A percentile compares a stretch with the other conserved stretches of the same genome.
These are phyloP conservation scores for Carposina sasakii DNA, from an alignment of 1,140 invertebrate genomes.

Conservation along the genomic window DNA sequence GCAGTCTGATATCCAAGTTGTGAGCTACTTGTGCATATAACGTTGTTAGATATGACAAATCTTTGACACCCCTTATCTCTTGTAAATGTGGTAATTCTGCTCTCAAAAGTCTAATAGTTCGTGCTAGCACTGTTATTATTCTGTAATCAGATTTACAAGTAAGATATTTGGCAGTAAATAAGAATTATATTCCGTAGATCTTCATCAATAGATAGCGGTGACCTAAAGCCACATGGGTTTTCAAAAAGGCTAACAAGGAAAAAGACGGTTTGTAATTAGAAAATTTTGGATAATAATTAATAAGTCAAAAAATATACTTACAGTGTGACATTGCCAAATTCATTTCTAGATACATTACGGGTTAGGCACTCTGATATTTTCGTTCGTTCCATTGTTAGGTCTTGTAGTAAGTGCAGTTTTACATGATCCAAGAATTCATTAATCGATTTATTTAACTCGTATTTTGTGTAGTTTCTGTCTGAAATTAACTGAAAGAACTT, in stretches of 20 bases:
- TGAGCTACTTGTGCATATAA: conserved; percentile 36
- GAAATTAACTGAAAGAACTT: conserved; percentile 57
- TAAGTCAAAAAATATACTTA: conserved; percentile 28
- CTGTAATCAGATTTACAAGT: no score
- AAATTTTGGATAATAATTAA: no score
- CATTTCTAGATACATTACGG: conserved; percentile 35
- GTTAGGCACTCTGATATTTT: conserved; percentile 45
- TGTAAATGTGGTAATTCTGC: conserved; percentile 48
- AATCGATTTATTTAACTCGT: conserved; percentile 56
- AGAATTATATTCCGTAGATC: no score
- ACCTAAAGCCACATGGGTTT: no score
- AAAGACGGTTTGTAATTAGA: no score
- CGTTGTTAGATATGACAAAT: conserved; percentile 37
- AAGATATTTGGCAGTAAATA: no score
- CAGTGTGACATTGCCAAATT: conserved; percentile 48
- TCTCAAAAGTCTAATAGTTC: conserved; percentile 33
- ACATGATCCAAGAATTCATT: conserved; percentile 53
- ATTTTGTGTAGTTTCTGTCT: conserved; percentile 58
- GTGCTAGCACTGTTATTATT: conserved; percentile 37
- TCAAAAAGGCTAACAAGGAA: no score
- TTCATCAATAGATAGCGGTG: no score
- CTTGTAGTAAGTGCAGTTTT: conserved; percentile 49
- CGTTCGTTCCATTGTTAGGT: conserved; percentile 29
- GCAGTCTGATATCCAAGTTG: conserved; percentile 32
- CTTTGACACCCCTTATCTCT: conserved; percentile 41